Evolutionary conservation across 2,113 vertebrate genomes (phyloP), one percentile per base, ranked within the genome.

Genomic region (Toxotes chatareus): DNA sequence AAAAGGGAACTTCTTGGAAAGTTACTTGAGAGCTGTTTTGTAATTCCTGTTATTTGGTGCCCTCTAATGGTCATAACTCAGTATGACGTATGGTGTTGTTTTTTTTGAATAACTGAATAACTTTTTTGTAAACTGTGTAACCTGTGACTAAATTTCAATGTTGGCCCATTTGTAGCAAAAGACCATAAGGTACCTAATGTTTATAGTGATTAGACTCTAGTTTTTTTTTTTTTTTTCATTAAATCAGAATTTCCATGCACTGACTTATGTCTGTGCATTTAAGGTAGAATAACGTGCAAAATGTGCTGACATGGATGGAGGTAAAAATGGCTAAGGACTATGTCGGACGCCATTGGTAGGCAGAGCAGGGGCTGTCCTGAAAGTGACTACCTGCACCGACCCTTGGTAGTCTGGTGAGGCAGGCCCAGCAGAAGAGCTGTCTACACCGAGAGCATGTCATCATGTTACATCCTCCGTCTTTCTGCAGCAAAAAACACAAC

Each of bases 401-500:
- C 0, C 1, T 0, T 13, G 23, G 0, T 23, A 75, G 21, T 44
- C 7, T 61, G 71, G 32, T 0, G 16, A 82, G 55, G 40, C 80
- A 91, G 46, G 0, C 0, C 92, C 92, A 93, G 27, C 59, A 75
- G 76, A 93, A 92, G 0, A 0, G 0, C 13, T 0, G n/a, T 1
- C 16, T 0, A 21, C 91, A 91, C 11, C 0, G 36, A 16, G 46
- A 44, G 63, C 92, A 93, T 0, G 0, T 1, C 91, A 92, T 89
- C 0, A 0, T 0, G 72, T 85, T 57, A 16, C 91, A 92, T 9
- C 90, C 89, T 1, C 32, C 3, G 11, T 79, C 3, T 47, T 93
- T 93, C 90, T 92, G 62, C 59, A 87, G 74, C 53, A 86, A 42
- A 80, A 59, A 77, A 68, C 64, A 80, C 53, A 86, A 44, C 27